Conservation (phyloP, 1,140 invertebrate species). For the Drosophila auraria region DNA sequence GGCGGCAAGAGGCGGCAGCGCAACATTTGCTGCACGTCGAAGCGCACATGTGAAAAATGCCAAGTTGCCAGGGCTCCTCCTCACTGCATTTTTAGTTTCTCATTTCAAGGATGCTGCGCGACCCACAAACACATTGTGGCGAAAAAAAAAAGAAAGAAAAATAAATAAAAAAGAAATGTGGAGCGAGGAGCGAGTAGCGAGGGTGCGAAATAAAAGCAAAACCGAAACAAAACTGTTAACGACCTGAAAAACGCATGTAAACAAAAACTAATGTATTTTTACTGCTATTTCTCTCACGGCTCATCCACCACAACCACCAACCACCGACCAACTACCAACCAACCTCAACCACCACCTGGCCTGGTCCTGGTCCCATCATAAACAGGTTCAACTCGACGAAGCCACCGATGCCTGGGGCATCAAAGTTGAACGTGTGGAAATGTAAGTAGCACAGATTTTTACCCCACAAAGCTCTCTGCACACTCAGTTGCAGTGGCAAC, state of each 20-base stretch:
- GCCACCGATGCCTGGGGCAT: slow-evolving; percentile 98
- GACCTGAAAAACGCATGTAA: slow-evolving; percentile 76
- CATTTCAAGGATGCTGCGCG: slow-evolving; percentile 78
- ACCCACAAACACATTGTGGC: slow-evolving; percentile 63
- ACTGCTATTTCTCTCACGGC: slow-evolving; percentile 73
- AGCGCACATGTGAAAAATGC: slow-evolving; percentile 68
- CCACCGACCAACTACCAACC: slow-evolving; percentile 22
- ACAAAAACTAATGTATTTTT: slow-evolving; percentile 83
- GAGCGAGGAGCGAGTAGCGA: slow-evolving; percentile 22
- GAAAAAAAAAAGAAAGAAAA: not conserved
- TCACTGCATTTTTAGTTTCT: slow-evolving; percentile 64
- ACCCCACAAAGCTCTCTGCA: slow-evolving; percentile 19
- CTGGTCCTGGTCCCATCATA: slow-evolving; percentile 53
- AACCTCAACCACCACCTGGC: slow-evolving; percentile 44
- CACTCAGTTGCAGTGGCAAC: slow-evolving; percentile 30
- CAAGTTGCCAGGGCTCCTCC: slow-evolving; percentile 49
- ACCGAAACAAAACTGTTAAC: slow-evolving; percentile 73
- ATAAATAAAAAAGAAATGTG: no score
- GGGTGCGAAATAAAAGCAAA: slow-evolving; percentile 48
- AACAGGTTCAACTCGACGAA: slow-evolving; percentile 93
- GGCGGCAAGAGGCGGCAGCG: slow-evolving; percentile 44
- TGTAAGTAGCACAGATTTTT: slow-evolving; percentile 89
- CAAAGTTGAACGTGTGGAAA: slow-evolving; percentile 98
- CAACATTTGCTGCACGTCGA: slow-evolving; percentile 54
- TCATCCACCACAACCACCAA: slow-evolving; percentile 35